Percentiles rank a stretch among this genome's conserved stretches.
These are phyloP conservation scores for Epizoanthus stellaris DNA, from an alignment of 92 coral and sea anemone species.

Conservation along the genomic window DNA sequence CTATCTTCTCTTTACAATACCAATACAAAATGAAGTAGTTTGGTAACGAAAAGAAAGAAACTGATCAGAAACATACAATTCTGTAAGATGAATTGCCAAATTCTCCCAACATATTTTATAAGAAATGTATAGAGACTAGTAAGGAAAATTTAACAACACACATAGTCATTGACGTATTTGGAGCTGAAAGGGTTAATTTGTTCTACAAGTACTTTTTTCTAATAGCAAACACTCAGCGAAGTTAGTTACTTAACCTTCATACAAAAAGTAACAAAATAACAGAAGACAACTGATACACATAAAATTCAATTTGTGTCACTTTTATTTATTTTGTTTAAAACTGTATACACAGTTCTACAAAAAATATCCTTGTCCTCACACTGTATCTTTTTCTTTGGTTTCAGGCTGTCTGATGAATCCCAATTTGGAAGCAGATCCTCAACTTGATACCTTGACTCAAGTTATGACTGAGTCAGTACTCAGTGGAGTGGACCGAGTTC, in stretches of 20 bases:
- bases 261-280: too few species aligned
- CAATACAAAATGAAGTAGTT: too few species aligned
- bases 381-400: background rate
- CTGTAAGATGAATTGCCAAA: background rate
- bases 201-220: background rate
- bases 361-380: too few species aligned
- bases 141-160: background rate
- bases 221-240: background rate
- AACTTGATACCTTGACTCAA: background rate
- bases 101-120: background rate
- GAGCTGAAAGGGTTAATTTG: background rate
- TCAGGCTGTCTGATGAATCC: background rate
- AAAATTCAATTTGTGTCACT: too few species aligned
- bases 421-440: background rate
- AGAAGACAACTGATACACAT: too few species aligned
- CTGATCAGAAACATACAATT: too few species aligned
- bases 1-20: too few species aligned
- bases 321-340: too few species aligned
- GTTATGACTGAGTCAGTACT: slow-evolving; percentile 8
- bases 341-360: too few species aligned
- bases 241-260: too few species aligned
- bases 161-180: background rate
- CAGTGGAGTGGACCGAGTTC: slow-evolving; percentile 21
- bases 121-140: too few species aligned
- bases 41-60: too few species aligned